A percentile compares a stretch with the other conserved stretches of the same genome.
phyloP scores from a whole-genome alignment of 1,140 invertebrate species.

The Helicoverpa zea region DNA sequence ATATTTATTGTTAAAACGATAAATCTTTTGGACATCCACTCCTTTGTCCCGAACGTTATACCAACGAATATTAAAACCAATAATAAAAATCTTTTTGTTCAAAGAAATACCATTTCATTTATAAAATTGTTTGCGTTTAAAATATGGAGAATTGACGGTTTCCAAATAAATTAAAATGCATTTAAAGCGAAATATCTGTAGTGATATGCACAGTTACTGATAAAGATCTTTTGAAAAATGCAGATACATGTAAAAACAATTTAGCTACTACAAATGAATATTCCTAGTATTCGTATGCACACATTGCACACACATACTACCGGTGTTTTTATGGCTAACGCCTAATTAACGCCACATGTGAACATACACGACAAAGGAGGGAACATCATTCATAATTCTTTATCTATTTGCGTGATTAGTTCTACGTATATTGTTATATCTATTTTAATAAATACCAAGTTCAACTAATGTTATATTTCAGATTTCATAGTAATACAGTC shows the following conservation, averaged over 20 bases:
- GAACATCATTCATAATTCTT: constrained; percentile 63
- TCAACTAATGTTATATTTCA: not conserved
- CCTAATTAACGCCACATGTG: constrained; percentile 79
- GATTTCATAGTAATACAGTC: not conserved
- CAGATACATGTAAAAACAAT: not conserved
- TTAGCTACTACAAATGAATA: not conserved
- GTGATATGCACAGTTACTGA: too few relatives aligned
- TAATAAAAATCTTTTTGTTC: not conserved
- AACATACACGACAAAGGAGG: constrained; percentile 68
- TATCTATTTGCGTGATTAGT: constrained; percentile 52
- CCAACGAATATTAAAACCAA: not conserved
- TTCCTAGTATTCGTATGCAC: constrained; percentile 52
- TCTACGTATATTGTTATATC: not conserved
- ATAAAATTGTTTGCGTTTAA: not conserved
- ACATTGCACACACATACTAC: constrained; percentile 34
- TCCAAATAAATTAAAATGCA: too few relatives aligned
- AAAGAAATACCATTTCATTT: not conserved
- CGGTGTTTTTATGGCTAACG: constrained; percentile 55
- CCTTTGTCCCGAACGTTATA: constrained; percentile 3
- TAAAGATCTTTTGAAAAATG: not conserved
- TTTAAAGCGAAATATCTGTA: too few relatives aligned
- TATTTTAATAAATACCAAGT: not conserved
- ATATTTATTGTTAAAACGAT: constrained; percentile 14
- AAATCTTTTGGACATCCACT: constrained; percentile 17
- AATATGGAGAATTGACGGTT: too few relatives aligned